Base-by-base conservation (phyloP, 2,797 vertebrate genomes). In the Mormyrops attenuatus region DNA sequence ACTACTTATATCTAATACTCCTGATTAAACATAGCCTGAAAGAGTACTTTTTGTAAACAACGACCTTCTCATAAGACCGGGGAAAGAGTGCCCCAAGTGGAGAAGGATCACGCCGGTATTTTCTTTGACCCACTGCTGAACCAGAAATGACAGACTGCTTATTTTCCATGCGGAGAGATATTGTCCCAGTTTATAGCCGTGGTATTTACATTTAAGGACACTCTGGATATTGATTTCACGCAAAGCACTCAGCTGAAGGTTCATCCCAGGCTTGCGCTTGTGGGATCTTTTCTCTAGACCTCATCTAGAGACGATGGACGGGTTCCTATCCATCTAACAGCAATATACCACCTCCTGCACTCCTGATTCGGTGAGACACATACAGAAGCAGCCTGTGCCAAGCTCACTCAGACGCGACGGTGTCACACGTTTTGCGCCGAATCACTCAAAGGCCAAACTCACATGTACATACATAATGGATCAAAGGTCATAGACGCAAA, bases 401-500 rank as follows among this genome's bases (percentile, higher is more conserved):
- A 44, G 73, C 17, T 80, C 34, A 44, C 73, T 20, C 73, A 41
- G 38, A 44, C 7, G 5, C 5, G 0, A 30, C 5, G 1, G 17
- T 80, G 17, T 44, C 38, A 80, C 38, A 80, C 11, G 2, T 41
- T 80, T 80, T n/a, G 6, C 15, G 17, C 15, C 4, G 15, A 22
- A 17, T 44, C 17, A 80, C 38, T 20, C 73, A 80, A 20, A 80
- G 41, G 41, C 11, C 20, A 15, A 26, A 49, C 87, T 66, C 9
- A 9, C 38, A 80, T 15, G 0, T 20, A 47, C 47, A 50, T 34
- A 63, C 88, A 91, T 91, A 90, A 82, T 86, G 50, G 80, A 89
- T 91, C 90, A 90, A 92, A 93, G 92, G 91, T 93, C 89, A 91
- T 89, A 89, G 88, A 85, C 89, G 44, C 87, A 88, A 22, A 84